Evolutionary conservation across 2,797 vertebrate species (phyloP), one percentile per base, ranked within the genome.

Genomic region (Streptopelia turtur): DNA sequence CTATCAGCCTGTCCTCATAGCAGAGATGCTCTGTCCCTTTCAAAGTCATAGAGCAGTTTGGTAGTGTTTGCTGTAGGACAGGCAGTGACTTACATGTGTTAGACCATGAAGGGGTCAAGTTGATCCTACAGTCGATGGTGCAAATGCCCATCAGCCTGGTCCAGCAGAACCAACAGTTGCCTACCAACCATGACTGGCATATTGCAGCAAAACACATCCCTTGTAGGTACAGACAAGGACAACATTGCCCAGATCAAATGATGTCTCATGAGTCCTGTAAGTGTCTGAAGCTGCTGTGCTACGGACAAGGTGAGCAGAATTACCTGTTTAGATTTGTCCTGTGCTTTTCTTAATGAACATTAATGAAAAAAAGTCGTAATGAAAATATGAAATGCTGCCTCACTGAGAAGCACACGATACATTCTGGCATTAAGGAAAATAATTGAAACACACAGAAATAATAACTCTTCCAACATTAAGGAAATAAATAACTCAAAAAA

Each of bases 11-110:
- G 43, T 45, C 43, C 18, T 45, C 43, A 45, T 45, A 45, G 43
- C 43, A 45, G 43, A 45, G 43, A 9, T 20, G 43, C 18, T 45
- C 18, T 45, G 43, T 45, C 18, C 43, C 18, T 45, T 18, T 20
- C 43, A 20, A 45, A 45, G 17, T 25, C 64, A 50, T 30, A 55
- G 35, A 89, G 21, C 15, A 47, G 60, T 50, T 65, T 1, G 2
- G 15, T 10, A 9, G 13, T 25, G 41, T 33, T 16, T 24, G 13
- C 21, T 85, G 21, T 13, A 45, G 50, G 41, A 68, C 31, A 59
- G n/a, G 15, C 6, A 39, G 39, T 0, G 0, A 24, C 11, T 64
- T 3, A 1, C 5, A 8, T 37, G 20, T 21, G n/a, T 66, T 64
- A 64, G 64, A 47, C 11, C 3, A 3, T 3, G 3, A 45, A 71